Conservation (phyloP, 2,113 vertebrate species). For the Chaenogobius annularis region DNA sequence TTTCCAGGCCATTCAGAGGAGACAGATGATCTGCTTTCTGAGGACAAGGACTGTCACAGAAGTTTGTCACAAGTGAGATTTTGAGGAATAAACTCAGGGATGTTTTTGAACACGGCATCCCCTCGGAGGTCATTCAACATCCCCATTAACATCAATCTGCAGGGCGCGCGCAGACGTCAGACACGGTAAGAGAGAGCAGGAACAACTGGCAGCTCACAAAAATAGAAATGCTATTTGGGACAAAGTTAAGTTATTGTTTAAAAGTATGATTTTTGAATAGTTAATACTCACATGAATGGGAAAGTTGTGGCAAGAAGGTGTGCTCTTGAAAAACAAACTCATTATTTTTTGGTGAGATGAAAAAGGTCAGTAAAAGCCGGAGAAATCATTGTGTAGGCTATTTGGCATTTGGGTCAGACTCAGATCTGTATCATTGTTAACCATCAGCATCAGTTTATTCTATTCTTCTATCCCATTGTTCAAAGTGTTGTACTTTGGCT, state of each 20-base stretch:
- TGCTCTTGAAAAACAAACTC: too few relatives aligned
- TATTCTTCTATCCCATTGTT: neutral
- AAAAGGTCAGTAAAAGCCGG: too few relatives aligned
- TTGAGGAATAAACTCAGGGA: constrained; percentile 39
- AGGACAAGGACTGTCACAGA: constrained; percentile 28
- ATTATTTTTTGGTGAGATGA: too few relatives aligned
- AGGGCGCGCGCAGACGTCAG: constrained; percentile 70
- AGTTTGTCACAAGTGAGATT: constrained; percentile 29
- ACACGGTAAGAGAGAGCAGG: constrained; percentile 73
- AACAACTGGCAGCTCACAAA: constrained; percentile 8
- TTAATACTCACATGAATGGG: neutral
- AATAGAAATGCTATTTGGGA: neutral
- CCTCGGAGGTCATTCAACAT: constrained; percentile 78
- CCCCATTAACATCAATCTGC: constrained; percentile 84
- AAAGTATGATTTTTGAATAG: neutral
- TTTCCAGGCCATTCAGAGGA: constrained; percentile 16
- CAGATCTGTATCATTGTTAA: neutral
- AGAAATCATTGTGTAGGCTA: too few relatives aligned
- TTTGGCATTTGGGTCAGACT: neutral
- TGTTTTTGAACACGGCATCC: constrained; percentile 65
- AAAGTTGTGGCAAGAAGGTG: neutral
- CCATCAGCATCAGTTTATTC: neutral
- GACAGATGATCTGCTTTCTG: constrained; percentile 35
- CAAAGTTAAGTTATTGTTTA: neutral
- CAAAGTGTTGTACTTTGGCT: too few relatives aligned